Evolutionary conservation across 2,797 vertebrate genomes (phyloP).

Genomic region (Hozukius guyotensis): DNA sequence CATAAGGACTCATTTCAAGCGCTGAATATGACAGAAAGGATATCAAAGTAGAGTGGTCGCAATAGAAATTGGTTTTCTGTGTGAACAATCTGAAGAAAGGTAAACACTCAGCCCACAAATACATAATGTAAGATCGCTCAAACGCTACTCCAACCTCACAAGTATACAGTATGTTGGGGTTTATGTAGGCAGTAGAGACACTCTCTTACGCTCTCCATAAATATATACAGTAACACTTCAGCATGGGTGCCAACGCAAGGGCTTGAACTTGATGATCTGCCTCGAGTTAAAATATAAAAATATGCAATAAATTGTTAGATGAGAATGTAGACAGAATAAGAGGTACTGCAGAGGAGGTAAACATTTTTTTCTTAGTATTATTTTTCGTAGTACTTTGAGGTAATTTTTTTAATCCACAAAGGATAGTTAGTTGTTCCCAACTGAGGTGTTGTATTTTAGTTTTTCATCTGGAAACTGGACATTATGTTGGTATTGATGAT

Average conservation of each 20-base stretch:
- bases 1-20: constrained; percentile 62
- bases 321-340: neutral
- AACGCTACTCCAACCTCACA: constrained; percentile 21
- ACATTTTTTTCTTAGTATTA: neutral
- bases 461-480: constrained; percentile 1
- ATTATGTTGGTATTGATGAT: neutral
- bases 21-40: constrained; percentile 61
- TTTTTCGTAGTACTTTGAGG: neutral
- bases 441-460: neutral
- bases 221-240: constrained; percentile 41
- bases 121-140: constrained; percentile 24
- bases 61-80: constrained; percentile 13
- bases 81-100: constrained; percentile 26
- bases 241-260: neutral
- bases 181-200: constrained; percentile 18
- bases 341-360: neutral
- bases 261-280: constrained; percentile 14
- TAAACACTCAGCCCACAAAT: constrained; percentile 35
- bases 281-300: neutral
- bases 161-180: constrained; percentile 25
- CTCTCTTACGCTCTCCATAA: neutral
- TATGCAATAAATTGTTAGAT: neutral
- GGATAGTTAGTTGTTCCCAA: neutral
- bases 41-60: constrained; percentile 44
- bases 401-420: neutral